A percentile compares a stretch with the other conserved stretches of the same genome.
Conservation (phyloP, 2,888 invertebrate species). For the Caradrina clavipalpis region DNA sequence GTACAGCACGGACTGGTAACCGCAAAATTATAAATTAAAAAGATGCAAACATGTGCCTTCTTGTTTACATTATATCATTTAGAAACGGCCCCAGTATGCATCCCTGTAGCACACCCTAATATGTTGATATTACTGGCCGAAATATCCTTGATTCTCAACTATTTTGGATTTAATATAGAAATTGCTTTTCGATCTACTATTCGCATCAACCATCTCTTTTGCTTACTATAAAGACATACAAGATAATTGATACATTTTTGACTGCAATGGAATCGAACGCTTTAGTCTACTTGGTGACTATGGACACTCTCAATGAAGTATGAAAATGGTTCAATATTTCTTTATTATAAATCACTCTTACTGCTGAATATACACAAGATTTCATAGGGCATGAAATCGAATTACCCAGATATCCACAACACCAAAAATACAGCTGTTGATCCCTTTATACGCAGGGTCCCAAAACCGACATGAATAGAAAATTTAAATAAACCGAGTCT, state of each 20-base stretch:
- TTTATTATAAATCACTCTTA: too few species aligned
- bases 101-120: not conserved
- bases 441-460: not conserved
- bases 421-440: not conserved
- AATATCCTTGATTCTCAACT: not conserved
- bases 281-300: not conserved
- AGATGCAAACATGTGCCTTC: not conserved
- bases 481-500: not conserved
- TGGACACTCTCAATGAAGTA: too few species aligned
- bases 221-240: not conserved
- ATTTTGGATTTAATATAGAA: not conserved
- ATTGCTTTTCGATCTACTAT: not conserved
- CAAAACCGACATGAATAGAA: not conserved
- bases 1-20: slow-evolving; percentile 79
- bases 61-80: not conserved
- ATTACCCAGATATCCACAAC: not conserved
- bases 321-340: too few species aligned
- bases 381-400: not conserved
- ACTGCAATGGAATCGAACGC: not conserved
- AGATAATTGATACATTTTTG: not conserved
- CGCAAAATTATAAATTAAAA: not conserved
- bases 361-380: too few species aligned
- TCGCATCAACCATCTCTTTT: not conserved
- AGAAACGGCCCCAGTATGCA: not conserved
- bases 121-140: not conserved